A percentile compares a stretch with the other conserved stretches of the same genome.
These are phyloP conservation scores for Limnephilus rhombicus DNA, from an alignment of 2,888 invertebrate species.

Conservation along the genomic window DNA sequence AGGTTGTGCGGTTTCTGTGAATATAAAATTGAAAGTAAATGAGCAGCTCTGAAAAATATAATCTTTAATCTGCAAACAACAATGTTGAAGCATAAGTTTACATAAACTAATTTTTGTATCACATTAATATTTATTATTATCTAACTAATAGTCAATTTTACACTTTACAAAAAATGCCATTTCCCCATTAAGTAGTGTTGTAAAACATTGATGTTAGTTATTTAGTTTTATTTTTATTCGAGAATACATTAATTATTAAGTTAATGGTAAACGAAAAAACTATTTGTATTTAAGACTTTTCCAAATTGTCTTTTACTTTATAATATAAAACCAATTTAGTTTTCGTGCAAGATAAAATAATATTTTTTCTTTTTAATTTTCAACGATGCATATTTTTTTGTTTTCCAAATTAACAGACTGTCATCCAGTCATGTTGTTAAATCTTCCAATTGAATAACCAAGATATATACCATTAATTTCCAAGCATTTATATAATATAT, in stretches of 20 bases:
- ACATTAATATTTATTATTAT: conserved; percentile 38
- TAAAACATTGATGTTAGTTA: conserved; percentile 38
- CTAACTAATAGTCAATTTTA: conserved; percentile 50
- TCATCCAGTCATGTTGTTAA: background rate
- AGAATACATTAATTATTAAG: conserved; percentile 17
- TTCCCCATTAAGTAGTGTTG: conserved; percentile 36
- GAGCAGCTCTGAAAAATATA: conserved; percentile 2
- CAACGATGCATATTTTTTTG: background rate
- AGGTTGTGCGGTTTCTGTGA: background rate
- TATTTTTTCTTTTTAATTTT: background rate
- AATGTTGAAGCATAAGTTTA: background rate
- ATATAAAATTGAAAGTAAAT: conserved; percentile 4
- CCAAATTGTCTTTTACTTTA: background rate
- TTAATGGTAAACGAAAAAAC: conserved; percentile 12
- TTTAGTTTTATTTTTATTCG: conserved; percentile 55
- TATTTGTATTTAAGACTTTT: background rate
- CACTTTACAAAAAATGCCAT: conserved; percentile 53
- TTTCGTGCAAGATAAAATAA: background rate
- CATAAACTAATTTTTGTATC: conserved; percentile 32
- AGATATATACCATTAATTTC: background rate
- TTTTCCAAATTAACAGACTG: background rate
- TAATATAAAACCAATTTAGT: background rate
- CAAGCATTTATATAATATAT: background rate
- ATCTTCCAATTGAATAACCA: background rate
- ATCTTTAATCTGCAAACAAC: background rate